Percentiles rank a stretch among this genome's conserved stretches.
phyloP scores from a whole-genome alignment of 2,888 invertebrate genomes.

The Drosophila siamana region DNA sequence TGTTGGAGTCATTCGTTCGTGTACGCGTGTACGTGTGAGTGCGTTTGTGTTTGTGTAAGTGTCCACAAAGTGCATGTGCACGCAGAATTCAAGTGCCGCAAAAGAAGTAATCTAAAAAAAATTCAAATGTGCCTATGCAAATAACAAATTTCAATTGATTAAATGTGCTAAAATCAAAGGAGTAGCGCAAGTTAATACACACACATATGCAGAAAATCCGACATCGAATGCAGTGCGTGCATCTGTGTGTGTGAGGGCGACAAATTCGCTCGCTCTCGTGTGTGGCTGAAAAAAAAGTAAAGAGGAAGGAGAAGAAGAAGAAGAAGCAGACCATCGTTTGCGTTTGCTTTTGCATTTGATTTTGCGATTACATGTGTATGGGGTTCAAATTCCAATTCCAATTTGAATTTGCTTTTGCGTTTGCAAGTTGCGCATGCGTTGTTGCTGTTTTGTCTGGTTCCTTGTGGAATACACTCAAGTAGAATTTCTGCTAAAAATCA shows the following conservation, averaged over 20 bases:
- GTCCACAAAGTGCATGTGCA: conserved; percentile 67
- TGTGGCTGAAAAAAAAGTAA: neutral
- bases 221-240: conserved; percentile 63
- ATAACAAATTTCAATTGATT: conserved; percentile 3
- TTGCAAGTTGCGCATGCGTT: conserved; percentile 70
- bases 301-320: conserved; percentile 29
- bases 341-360: conserved; percentile 61
- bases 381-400: conserved; percentile 81
- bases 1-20: conserved; percentile 34
- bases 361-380: conserved; percentile 44
- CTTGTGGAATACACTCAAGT: conserved; percentile 25
- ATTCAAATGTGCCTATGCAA: neutral
- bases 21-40: conserved; percentile 13
- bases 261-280: conserved; percentile 50
- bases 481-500: conserved; percentile 21
- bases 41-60: conserved; percentile 17
- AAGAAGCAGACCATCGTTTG: conserved; percentile 47
- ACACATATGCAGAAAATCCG: conserved; percentile 41
- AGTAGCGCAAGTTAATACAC: conserved; percentile 29
- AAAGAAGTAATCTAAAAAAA: conserved; percentile 30
- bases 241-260: conserved; percentile 60
- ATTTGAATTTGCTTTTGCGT: conserved; percentile 61
- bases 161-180: conserved; percentile 29
- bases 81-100: conserved; percentile 61
- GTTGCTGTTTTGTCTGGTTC: conserved; percentile 23